Evolutionary conservation across 2,797 vertebrate genomes (phyloP), one percentile per base, ranked within the genome.

Genomic region (Enteromius anoplus): DNA sequence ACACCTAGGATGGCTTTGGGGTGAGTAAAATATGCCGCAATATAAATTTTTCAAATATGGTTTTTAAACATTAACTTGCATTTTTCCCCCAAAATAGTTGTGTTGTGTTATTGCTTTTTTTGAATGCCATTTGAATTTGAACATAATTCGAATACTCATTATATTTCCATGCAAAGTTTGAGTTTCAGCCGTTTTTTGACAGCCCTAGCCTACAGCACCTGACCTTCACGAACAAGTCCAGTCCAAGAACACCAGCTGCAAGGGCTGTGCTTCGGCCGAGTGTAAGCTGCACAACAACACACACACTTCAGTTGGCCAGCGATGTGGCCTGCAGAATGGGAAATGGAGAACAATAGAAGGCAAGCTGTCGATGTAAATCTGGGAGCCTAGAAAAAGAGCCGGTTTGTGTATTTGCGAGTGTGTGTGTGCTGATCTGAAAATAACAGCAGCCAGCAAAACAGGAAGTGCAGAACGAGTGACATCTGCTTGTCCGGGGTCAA

Each of bases 371-470:
- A 58, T 42, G 80, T 66, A 81, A 64, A 60, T 80, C 53, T 53
- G 70, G 12, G 17, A 66, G 68, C 15, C 34, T 19, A 66, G 42
- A 76, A 34, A 77, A 60, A 83, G 26, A 70, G 51, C 53, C 10
- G 42, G 53, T 62, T 77, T 83, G 73, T 77, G 81, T 85, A 37
- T 76, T 72, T 58, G 68, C 80, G 75, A 5, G 14, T 32, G 42
- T 42, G 53, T 78, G 62, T 65, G 75, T 29, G 75, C 42, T 40
- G 69, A 42, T 82, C 85, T 85, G 68, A 86, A 86, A 88, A 88
- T 88, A 89, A 87, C 78, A 75, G 55, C 55, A 70, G 83, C 51
- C 79, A 82, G 77, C 81, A 75, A 89, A 88, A 88, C 81, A 87
- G 85, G 87, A 84, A 87, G 80, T 80, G 26, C 37, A 34, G 80